phyloP scores from a whole-genome alignment of 2,888 invertebrate genomes.

The Cosmorhoe ocellata region DNA sequence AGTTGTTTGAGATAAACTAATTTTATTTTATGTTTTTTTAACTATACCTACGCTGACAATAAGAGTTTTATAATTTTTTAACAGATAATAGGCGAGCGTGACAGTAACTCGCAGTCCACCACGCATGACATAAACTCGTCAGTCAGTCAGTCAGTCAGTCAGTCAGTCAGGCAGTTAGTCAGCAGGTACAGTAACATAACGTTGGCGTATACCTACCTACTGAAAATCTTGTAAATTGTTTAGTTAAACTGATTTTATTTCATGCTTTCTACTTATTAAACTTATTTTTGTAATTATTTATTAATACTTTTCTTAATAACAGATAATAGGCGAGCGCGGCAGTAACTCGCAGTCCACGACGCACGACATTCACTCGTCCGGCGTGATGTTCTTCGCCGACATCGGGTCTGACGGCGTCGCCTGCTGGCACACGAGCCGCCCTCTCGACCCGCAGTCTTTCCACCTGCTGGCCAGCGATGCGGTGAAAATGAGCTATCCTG shows the following conservation, averaged over 20 bases:
- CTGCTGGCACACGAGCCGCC: slow-evolving; percentile 86
- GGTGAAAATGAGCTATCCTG: slow-evolving; percentile 86
- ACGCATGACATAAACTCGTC: slow-evolving; percentile 86
- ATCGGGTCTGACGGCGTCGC: slow-evolving; percentile 87
- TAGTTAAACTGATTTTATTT: too few relatives aligned
- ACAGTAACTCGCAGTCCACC: slow-evolving; percentile 85
- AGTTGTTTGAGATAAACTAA: too few relatives aligned
- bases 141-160: too few relatives aligned
- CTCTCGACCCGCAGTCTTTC: slow-evolving; percentile 76
- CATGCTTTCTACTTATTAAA: too few relatives aligned
- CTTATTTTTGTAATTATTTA: too few relatives aligned
- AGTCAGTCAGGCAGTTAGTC: too few relatives aligned
- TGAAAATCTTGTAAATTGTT: too few relatives aligned
- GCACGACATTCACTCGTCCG: slow-evolving; percentile 84
- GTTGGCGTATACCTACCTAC: too few relatives aligned
- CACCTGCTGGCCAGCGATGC: slow-evolving; percentile 83
- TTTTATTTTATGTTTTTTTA: too few relatives aligned
- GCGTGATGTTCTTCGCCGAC: slow-evolving; percentile 86
- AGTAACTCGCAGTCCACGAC: slow-evolving; percentile 85
- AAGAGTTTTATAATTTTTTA: too few relatives aligned
- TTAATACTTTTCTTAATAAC: not conserved
- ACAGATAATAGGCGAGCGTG: slow-evolving; percentile 83
- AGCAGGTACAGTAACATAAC: too few relatives aligned
- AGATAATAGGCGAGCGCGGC: slow-evolving; percentile 84
- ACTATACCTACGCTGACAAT: too few relatives aligned